Evolutionary conservation across 1,140 invertebrate species (phyloP).

Genomic region (Thrips palmi): DNA sequence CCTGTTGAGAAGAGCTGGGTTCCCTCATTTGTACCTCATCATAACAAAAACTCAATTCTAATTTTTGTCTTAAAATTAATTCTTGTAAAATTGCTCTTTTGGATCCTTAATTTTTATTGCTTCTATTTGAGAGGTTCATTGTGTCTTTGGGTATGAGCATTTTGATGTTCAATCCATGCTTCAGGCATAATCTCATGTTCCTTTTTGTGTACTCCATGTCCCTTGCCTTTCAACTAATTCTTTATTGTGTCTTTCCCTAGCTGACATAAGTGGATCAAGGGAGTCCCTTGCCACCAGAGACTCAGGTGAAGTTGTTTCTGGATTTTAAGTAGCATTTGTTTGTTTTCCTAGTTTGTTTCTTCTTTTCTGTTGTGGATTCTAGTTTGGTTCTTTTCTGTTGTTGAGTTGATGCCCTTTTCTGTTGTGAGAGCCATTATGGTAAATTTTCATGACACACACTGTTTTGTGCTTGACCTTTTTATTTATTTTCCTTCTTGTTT

Average conservation of each 20-base stretch:
- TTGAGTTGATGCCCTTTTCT: slow-evolving; percentile 20
- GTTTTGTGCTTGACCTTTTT: slow-evolving; percentile 1
- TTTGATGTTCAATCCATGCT: too few relatives aligned
- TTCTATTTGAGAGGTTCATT: too few relatives aligned
- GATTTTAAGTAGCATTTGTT: slow-evolving; percentile 11
- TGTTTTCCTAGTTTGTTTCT: slow-evolving; percentile 12
- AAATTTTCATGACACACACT: slow-evolving; percentile 15
- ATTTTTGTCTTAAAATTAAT: too few relatives aligned
- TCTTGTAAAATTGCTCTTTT: too few relatives aligned
- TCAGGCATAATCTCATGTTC: too few relatives aligned
- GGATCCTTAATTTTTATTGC: too few relatives aligned
- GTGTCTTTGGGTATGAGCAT: too few relatives aligned
- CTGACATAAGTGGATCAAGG: slow-evolving; percentile 56
- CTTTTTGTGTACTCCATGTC: too few relatives aligned
- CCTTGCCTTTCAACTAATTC: neutral
- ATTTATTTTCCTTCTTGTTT: neutral
- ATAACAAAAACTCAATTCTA: too few relatives aligned
- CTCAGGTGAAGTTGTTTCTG: slow-evolving; percentile 37
- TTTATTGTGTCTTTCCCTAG: slow-evolving; percentile 25
- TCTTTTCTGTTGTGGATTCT: slow-evolving; percentile 7
- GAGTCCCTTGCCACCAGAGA: slow-evolving; percentile 56
- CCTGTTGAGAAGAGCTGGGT: too few relatives aligned
- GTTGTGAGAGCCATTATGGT: slow-evolving; percentile 13
- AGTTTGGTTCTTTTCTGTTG: slow-evolving; percentile 6
- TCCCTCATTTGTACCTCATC: too few relatives aligned